Evolutionary conservation across 35 echinoderm and acorn worm genomes (phyloP), one percentile per base, ranked within the genome.

Genomic region (Ophioderma brevispina): DNA sequence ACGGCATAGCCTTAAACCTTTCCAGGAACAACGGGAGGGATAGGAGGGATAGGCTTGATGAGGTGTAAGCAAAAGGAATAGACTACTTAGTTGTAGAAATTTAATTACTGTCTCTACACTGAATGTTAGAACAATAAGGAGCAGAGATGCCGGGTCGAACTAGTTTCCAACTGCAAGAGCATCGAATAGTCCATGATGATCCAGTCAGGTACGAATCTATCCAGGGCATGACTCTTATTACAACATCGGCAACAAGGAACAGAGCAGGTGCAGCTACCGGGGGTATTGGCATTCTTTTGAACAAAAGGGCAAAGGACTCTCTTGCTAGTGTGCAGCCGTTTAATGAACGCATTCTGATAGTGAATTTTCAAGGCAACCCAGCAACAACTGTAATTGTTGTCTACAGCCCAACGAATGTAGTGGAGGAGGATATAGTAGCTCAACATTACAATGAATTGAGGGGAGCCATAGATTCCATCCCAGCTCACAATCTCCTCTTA

Each of bases 351-450:
- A 82, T 82, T 17, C 39, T 82, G 11, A 42, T 82, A 40, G 80
- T 40, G 28, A 35, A 80, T 33, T 80, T 80, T 38, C 33, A 80
- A 18, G 38, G 78, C 25, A 80, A 80, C 33, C 80, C 80, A 40
- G 80, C 42, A 17, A 40, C 80, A 40, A 82, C 80, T 40, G 80
- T 42, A n/a, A 36, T 82, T 21, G 36, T 82, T 38, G 39, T 39
- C 13, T 82, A 82, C 80, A 40, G 36, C n/a, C 80, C 80, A 23
- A 82, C 80, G 15, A 82, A 82, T 42, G 37, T 82, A 40, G 37
- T 40, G 11, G 15, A 43, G 11, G 39, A 40, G 42, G 38, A 82
- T 30, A 40, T 40, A 30, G 21, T 52, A 52, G 46, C 8, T 11
- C 8, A 21, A 8, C 46, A 52, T 21, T 52, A 52, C 21, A 21